These are phyloP conservation scores for Theocolax elegans DNA, from an alignment of 1,140 invertebrate genomes.

Conservation along the genomic window DNA sequence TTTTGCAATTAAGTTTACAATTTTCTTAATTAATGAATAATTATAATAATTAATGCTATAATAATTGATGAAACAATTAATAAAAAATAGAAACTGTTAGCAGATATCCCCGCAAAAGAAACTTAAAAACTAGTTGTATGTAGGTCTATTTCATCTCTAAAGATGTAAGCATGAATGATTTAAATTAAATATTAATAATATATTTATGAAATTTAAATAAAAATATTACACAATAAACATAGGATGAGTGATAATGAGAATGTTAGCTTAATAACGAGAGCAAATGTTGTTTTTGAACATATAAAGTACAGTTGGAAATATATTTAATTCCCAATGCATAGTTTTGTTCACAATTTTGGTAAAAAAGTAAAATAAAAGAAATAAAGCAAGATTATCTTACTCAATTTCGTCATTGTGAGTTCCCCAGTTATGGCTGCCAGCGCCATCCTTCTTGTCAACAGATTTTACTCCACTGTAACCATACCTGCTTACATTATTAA, in stretches of 20 bases:
- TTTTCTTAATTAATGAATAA: too few species aligned
- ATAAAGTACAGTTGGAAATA: not conserved
- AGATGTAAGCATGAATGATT: too few species aligned
- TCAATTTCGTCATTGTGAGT: constrained; percentile 91
- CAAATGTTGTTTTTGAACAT: not conserved
- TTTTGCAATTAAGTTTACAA: too few species aligned
- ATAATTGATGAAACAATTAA: too few species aligned
- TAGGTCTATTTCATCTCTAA: too few species aligned
- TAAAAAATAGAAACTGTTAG: too few species aligned
- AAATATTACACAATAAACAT: too few species aligned
- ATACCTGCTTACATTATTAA: constrained; percentile 63
- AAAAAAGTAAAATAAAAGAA: constrained; percentile 32
- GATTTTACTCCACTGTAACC: constrained; percentile 87
- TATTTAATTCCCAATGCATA: not conserved
- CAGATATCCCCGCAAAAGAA: too few species aligned
- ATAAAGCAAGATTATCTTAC: constrained; percentile 63
- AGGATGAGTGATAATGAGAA: too few species aligned
- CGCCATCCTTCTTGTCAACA: constrained; percentile 93
- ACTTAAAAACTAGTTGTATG: too few species aligned
- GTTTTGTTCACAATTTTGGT: constrained; percentile 13
- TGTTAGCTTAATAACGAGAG: constrained; percentile 10
- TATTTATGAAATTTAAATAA: too few species aligned
- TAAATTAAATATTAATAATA: too few species aligned
- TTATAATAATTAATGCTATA: not conserved
- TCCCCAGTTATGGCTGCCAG: constrained; percentile 95